phyloP scores from a whole-genome alignment of 2,113 vertebrate genomes.

The Oceanodroma tethys region DNA sequence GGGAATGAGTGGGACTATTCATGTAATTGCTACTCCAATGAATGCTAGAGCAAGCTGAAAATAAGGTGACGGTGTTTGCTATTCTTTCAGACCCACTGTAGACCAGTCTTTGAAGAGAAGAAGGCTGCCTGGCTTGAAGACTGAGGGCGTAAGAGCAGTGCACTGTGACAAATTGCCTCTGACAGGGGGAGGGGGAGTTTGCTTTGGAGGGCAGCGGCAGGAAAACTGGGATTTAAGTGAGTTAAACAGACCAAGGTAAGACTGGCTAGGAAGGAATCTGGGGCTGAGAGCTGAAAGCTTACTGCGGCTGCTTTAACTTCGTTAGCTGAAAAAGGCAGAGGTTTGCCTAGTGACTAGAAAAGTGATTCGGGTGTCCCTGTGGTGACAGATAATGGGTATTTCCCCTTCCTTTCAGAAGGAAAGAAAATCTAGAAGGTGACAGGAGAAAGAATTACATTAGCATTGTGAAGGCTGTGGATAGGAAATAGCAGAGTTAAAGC shows the following conservation, averaged over 20 bases:
- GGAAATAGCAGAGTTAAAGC: not conserved
- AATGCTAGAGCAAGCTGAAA: slow-evolving; percentile 1
- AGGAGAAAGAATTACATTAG: not conserved
- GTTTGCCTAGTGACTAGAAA: not conserved
- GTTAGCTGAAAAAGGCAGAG: not conserved
- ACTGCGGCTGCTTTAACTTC: not conserved
- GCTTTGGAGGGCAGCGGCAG: not conserved
- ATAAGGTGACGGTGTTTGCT: not conserved
- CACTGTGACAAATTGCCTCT: slow-evolving; percentile 29
- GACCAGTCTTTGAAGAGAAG: not conserved
- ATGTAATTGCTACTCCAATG: not conserved
- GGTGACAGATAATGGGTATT: not conserved
- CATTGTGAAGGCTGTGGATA: fast-evolving
- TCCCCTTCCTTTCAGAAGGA: not conserved
- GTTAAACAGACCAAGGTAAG: not conserved
- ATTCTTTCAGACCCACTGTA: not conserved
- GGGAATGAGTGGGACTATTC: not conserved
- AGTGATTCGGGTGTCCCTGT: not conserved
- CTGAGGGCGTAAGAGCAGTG: not conserved
- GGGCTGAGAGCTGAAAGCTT: not conserved
- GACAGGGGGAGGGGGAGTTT: not conserved
- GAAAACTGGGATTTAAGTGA: not conserved
- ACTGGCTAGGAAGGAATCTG: not conserved
- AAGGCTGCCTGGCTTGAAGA: not conserved
- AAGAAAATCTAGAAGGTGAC: not conserved